phyloP scores from a whole-genome alignment of 2,113 vertebrate species.

The Daboia siamensis region DNA sequence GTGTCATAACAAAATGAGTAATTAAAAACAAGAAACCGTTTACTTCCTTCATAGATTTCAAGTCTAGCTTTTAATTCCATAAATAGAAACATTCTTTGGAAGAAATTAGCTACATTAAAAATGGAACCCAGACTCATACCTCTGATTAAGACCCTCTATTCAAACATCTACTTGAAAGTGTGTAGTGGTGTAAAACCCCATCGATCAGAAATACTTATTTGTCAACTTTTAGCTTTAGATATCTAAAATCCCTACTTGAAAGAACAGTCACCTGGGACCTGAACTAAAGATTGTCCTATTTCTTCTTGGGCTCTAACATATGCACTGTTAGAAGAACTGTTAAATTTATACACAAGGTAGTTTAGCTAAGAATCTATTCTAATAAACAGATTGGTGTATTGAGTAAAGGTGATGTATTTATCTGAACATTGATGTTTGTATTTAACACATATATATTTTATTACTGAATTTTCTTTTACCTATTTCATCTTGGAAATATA shows the following conservation, averaged over 20 bases:
- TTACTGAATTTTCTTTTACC: neutral
- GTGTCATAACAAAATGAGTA: neutral
- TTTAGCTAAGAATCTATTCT: neutral
- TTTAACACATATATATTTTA: neutral
- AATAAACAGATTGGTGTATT: neutral
- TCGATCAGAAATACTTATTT: neutral
- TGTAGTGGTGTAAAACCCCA: neutral
- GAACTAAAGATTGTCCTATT: neutral
- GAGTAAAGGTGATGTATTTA: neutral
- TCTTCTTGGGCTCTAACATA: neutral
- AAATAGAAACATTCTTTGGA: neutral
- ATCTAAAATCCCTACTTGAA: neutral
- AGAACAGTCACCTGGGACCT: neutral
- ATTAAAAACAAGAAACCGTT: neutral
- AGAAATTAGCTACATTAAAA: neutral
- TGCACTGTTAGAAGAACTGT: neutral
- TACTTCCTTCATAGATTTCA: neutral
- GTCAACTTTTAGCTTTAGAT: neutral
- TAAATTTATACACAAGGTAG: neutral
- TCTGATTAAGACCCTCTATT: neutral
- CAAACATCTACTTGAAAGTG: neutral
- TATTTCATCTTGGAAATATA: neutral
- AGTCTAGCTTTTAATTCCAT: neutral
- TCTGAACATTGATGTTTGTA: neutral
- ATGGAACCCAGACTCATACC: neutral